Conservation (phyloP, 2,797 vertebrate genomes). For the Acanthornis magna region DNA sequence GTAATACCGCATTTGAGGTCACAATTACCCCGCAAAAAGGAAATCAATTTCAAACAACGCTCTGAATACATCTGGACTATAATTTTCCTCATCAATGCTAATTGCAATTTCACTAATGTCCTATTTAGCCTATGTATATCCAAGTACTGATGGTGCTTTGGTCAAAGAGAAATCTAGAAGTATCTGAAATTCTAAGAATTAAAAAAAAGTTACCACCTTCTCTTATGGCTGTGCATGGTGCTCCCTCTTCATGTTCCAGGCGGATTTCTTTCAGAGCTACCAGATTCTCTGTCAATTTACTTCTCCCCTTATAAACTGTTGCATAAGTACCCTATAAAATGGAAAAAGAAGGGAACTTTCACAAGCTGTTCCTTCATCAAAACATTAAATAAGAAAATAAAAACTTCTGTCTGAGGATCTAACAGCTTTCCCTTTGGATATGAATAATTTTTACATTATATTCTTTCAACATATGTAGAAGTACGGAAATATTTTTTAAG, state of each 20-base stretch:
- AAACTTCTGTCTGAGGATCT: background rate
- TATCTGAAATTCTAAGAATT: background rate
- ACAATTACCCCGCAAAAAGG: background rate
- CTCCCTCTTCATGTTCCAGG: conserved; percentile 96
- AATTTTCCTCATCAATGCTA: background rate
- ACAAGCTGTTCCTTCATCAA: background rate
- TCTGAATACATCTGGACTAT: background rate
- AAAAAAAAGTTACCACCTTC: conserved; percentile 79
- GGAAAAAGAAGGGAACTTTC: background rate
- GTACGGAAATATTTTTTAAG: background rate
- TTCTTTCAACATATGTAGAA: background rate
- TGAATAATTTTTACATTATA: background rate
- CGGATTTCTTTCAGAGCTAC: conserved; percentile 98
- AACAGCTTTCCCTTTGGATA: background rate
- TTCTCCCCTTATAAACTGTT: conserved; percentile 97
- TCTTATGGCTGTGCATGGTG: conserved; percentile 96
- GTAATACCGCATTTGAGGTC: background rate
- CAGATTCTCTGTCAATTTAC: conserved; percentile 96
- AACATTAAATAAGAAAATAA: background rate
- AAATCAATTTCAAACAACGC: background rate
- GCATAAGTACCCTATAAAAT: conserved; percentile 91
- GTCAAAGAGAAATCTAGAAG: background rate
- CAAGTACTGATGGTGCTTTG: background rate
- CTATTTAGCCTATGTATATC: background rate
- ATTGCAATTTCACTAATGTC: background rate